Conservation (phyloP, 2,797 vertebrate genomes). For the Acrossocheilus wenchowensis region DNA sequence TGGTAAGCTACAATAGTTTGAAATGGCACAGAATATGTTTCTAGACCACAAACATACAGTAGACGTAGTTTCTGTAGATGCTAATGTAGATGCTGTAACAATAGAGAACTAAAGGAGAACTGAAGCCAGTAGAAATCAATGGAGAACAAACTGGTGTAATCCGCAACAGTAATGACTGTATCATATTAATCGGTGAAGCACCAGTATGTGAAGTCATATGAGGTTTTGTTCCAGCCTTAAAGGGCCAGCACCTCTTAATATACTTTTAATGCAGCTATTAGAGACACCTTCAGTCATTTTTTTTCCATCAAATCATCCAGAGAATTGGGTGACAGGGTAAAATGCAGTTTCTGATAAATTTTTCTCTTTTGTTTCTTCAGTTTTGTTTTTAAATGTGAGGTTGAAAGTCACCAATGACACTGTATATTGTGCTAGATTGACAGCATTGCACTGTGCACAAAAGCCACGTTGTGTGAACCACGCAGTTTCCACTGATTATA, state of each 20-base stretch:
- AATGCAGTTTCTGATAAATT: background rate
- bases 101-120: background rate
- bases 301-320: conserved; percentile 35
- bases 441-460: background rate
- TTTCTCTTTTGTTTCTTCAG: background rate
- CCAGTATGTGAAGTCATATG: background rate
- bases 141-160: conserved; percentile 20
- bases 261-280: background rate
- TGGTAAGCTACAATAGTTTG: conserved; percentile 46
- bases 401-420: background rate
- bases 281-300: conserved; percentile 20
- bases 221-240: background rate
- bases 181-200: background rate
- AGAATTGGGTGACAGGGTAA: conserved; percentile 1
- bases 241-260: background rate
- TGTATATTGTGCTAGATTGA: background rate
- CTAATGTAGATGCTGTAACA: conserved; percentile 22
- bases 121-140: background rate
- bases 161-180: background rate
- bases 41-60: background rate
- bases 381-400: background rate
- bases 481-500: background rate
- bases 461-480: background rate
- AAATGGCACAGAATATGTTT: conserved; percentile 57
- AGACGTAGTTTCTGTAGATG: conserved; percentile 35